Evolutionary conservation across 2,113 vertebrate species (phyloP).

Genomic region (Eupsittula cactorum): DNA sequence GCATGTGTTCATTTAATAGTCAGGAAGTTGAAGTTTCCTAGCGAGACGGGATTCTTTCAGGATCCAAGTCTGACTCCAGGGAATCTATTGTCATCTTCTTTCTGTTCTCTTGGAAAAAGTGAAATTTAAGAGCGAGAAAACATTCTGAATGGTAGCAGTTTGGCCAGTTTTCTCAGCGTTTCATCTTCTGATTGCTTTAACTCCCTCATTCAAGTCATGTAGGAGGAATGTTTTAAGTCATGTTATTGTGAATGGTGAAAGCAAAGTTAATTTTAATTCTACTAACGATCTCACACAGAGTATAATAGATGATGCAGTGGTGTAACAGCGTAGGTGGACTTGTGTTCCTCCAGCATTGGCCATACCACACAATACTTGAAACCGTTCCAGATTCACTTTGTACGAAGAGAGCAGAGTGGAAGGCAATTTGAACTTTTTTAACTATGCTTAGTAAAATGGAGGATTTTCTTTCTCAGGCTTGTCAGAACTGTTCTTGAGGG

Average conservation of each 20-base stretch:
- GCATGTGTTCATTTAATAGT: neutral
- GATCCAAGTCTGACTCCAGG: constrained; percentile 20
- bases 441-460: neutral
- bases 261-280: neutral
- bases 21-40: neutral
- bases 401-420: neutral
- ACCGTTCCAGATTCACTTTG: neutral
- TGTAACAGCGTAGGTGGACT: neutral
- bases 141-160: neutral
- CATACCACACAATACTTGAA: neutral
- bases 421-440: neutral
- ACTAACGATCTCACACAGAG: neutral
- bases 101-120: neutral
- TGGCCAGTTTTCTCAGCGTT: neutral
- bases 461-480: neutral
- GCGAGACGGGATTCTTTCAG: constrained; percentile 20
- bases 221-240: neutral
- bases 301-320: neutral
- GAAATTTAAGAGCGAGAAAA: neutral
- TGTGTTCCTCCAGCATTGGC: neutral
- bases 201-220: neutral
- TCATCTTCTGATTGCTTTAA: neutral
- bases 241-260: neutral
- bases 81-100: constrained; percentile 27
- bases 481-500: neutral